Percentiles rank a stretch among this genome's conserved stretches.
These are phyloP conservation scores for Tetramorium bicarinatum DNA, from an alignment of 2,888 invertebrate genomes.

Conservation along the genomic window DNA sequence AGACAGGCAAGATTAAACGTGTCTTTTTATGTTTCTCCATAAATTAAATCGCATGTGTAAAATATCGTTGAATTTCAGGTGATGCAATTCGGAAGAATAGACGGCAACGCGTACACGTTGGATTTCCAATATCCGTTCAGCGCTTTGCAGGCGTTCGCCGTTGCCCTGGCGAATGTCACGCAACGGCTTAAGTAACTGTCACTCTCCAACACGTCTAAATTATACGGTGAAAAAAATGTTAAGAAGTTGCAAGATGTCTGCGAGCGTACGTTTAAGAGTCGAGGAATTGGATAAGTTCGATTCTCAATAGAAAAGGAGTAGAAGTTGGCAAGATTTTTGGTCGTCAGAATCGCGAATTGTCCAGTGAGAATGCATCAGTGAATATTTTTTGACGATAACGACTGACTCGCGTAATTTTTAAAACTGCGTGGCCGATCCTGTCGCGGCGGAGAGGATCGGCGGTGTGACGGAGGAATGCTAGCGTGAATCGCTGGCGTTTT, in stretches of 20 bases:
- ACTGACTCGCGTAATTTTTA: conserved; percentile 1
- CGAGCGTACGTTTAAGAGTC: neutral
- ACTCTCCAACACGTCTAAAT: conserved; percentile 61
- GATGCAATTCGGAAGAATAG: conserved; percentile 99
- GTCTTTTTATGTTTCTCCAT: neutral
- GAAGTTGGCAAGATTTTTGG: conserved; percentile 25
- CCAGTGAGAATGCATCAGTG: neutral
- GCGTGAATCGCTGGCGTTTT: conserved; percentile 4
- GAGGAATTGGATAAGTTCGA: neutral
- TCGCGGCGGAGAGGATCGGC: conserved; percentile 22
- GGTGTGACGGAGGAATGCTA: conserved; percentile 3
- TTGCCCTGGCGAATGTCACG: conserved; percentile 98
- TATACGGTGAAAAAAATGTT: neutral
- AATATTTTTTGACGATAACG: neutral
- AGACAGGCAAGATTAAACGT: conserved; percentile 92
- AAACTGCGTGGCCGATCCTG: neutral
- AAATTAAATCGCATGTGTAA: neutral
- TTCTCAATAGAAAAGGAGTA: neutral
- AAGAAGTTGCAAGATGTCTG: neutral
- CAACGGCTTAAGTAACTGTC: conserved; percentile 94
- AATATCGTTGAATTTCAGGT: conserved; percentile 89
- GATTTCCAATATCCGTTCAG: conserved; percentile 99
- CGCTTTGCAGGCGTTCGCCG: conserved; percentile 99
- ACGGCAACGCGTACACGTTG: conserved; percentile 99
- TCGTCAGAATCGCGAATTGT: neutral